These are phyloP conservation scores for Cepaea nemoralis DNA, from an alignment of 1,140 invertebrate species.

Conservation along the genomic window DNA sequence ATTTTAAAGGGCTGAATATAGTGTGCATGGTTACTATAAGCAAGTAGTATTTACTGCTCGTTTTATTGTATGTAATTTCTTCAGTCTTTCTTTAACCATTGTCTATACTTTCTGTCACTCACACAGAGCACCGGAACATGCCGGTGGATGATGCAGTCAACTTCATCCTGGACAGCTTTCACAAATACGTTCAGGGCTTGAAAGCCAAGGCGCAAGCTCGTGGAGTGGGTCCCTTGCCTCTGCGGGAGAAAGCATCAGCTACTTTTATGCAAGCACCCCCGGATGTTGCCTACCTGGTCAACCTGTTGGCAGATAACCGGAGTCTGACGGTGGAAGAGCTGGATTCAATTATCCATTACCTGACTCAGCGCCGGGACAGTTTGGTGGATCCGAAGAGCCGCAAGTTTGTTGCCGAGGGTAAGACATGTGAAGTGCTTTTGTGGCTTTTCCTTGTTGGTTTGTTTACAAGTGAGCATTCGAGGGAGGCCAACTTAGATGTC, in stretches of 20 bases:
- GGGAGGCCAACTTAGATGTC: too few relatives aligned
- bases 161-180: conserved; percentile 84
- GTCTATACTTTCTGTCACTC: background rate
- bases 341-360: conserved; percentile 83
- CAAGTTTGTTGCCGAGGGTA: conserved; percentile 25
- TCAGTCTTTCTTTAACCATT: background rate
- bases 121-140: conserved; percentile 91
- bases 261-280: conserved; percentile 54
- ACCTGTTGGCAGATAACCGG: conserved; percentile 84
- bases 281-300: conserved; percentile 79
- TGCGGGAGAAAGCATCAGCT: conserved; percentile 33
- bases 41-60: too few relatives aligned
- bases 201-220: conserved; percentile 51
- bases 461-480: too few relatives aligned
- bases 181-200: conserved; percentile 78
- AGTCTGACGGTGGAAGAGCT: conserved; percentile 85
- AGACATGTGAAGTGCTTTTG: too few relatives aligned
- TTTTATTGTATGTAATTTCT: background rate
- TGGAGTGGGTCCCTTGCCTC: conserved; percentile 4
- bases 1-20: background rate
- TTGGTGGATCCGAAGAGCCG: conserved; percentile 49
- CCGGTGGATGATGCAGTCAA: conserved; percentile 89
- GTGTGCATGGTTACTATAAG: background rate
- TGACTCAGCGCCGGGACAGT: conserved; percentile 81
- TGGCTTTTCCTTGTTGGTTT: too few relatives aligned